These are phyloP conservation scores for Ptilorrhoa leucosticta DNA, from an alignment of 2,113 vertebrate genomes.

Conservation along the genomic window DNA sequence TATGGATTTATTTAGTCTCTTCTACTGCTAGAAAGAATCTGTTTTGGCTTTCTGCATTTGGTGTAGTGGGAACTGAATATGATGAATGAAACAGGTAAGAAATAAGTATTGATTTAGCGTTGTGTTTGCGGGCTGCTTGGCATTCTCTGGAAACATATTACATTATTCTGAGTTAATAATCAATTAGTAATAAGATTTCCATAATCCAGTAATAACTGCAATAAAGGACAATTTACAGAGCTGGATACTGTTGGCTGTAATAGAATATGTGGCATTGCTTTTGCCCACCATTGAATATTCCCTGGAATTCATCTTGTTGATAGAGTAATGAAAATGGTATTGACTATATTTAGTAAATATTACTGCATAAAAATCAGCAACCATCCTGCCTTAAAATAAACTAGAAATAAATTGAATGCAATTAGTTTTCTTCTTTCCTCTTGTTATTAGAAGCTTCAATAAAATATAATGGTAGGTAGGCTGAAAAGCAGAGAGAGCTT, in stretches of 20 bases:
- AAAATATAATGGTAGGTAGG: neutral
- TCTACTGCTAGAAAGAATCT: neutral
- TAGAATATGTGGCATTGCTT: neutral
- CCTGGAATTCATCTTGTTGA: neutral
- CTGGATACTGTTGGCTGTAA: neutral
- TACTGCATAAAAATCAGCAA: neutral
- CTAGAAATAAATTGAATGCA: neutral
- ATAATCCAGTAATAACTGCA: slow-evolving; percentile 27
- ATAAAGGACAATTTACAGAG: slow-evolving; percentile 2
- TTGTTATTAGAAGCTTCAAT: neutral
- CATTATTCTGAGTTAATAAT: slow-evolving; percentile 37
- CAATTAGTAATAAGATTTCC: slow-evolving; percentile 42
- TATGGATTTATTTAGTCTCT: neutral
- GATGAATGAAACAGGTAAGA: neutral
- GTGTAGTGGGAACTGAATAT: neutral
- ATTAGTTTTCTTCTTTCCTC: neutral
- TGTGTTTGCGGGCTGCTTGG: neutral
- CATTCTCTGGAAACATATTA: neutral
- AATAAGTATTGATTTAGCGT: slow-evolving; percentile 2
- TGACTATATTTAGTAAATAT: neutral
- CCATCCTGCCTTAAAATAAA: neutral
- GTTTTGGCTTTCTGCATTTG: neutral
- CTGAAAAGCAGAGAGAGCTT: neutral
- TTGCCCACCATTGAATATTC: neutral
- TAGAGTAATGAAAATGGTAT: neutral